A percentile compares a stretch with the other conserved stretches of the same genome.
Evolutionary conservation across 2,797 vertebrate genomes (phyloP).

Genomic region (Periparus ater): DNA sequence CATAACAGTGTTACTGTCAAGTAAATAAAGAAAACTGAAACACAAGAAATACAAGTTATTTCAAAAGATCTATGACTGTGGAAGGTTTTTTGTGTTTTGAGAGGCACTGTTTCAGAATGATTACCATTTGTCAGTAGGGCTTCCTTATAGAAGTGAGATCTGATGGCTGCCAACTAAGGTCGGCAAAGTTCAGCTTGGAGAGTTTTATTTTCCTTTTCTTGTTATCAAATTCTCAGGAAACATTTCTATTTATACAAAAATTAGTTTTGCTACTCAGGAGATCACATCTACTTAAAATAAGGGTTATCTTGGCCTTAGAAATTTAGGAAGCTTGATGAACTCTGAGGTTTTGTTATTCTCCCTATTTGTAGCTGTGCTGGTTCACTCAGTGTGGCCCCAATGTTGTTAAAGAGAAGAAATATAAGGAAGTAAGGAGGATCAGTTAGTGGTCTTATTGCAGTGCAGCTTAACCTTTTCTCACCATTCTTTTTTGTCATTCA

Average conservation of each 20-base stretch:
- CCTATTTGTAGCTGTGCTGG: neutral
- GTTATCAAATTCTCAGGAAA: neutral
- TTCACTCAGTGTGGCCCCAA: neutral
- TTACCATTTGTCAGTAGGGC: slow-evolving; percentile 14
- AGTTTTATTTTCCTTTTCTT: neutral
- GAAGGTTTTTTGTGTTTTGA: slow-evolving; percentile 15
- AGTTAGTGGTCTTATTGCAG: neutral
- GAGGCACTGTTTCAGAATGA: slow-evolving; percentile 7
- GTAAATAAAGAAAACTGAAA: slow-evolving; percentile 59
- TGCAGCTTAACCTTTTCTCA: neutral
- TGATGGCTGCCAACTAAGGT: neutral
- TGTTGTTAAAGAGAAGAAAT: neutral
- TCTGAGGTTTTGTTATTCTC: neutral
- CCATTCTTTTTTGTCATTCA: neutral
- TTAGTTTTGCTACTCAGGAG: neutral
- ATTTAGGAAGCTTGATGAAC: neutral
- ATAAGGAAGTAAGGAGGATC: neutral
- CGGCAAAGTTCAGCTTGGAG: neutral
- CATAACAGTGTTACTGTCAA: slow-evolving; percentile 57
- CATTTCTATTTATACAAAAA: neutral
- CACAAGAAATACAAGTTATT: slow-evolving; percentile 46
- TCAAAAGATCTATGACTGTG: neutral
- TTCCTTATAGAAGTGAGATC: neutral
- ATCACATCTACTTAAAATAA: neutral
- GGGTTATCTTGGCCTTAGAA: neutral